phyloP scores from a whole-genome alignment of 2,888 invertebrate species.

The Mycogona germanica region DNA sequence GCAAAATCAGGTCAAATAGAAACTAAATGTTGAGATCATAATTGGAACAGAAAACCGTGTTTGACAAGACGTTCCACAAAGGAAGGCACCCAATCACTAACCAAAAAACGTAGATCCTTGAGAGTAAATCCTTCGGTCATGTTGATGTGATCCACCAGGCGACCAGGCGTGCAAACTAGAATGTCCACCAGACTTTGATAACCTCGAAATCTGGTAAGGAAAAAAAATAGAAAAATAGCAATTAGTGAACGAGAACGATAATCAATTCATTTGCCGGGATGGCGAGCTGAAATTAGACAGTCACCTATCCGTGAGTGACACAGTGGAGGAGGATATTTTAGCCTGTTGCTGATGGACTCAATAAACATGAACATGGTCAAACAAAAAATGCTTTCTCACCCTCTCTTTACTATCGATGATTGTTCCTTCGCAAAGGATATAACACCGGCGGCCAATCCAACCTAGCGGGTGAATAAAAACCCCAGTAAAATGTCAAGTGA shows the following conservation, averaged over 20 bases:
- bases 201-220: conserved; percentile 11
- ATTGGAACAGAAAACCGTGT: neutral
- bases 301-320: conserved; percentile 41
- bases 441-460: conserved; percentile 52
- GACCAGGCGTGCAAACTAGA: conserved; percentile 41
- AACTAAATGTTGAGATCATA: conserved; percentile 1
- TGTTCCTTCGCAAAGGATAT: conserved; percentile 39
- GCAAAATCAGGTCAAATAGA: conserved; percentile 4
- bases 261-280: neutral
- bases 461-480: conserved; percentile 29
- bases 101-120: conserved; percentile 47
- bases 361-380: neutral
- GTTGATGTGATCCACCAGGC: conserved; percentile 41
- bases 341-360: too few relatives aligned
- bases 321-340: too few relatives aligned
- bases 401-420: conserved; percentile 28
- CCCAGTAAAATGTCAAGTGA: neutral
- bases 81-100: conserved; percentile 22
- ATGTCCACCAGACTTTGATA: conserved; percentile 35
- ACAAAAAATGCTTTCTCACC: conserved; percentile 29
- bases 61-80: too few relatives aligned
- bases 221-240: conserved; percentile 4
- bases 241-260: too few relatives aligned
- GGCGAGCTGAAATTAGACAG: conserved; percentile 14
- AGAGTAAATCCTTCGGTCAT: conserved; percentile 30